These are phyloP conservation scores for Elaeidobius kamerunicus DNA, from an alignment of 2,888 invertebrate genomes.

Conservation along the genomic window DNA sequence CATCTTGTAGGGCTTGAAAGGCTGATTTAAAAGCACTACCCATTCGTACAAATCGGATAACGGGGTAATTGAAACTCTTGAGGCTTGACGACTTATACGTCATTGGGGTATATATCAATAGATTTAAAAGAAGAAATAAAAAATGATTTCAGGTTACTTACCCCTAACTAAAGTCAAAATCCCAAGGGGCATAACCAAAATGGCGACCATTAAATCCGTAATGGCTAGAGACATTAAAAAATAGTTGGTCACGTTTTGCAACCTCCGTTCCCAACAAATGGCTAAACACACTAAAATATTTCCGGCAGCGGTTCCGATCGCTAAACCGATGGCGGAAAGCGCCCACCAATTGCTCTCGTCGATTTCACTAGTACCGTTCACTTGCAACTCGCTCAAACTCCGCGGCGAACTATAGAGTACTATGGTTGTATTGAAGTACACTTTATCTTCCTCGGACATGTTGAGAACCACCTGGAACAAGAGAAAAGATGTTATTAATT, in stretches of 20 bases:
- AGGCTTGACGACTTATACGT: no score
- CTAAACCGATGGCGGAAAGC: conserved; percentile 70
- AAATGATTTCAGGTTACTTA: conserved; percentile 50
- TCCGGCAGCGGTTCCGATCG: conserved; percentile 84
- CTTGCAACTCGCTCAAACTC: conserved; percentile 5
- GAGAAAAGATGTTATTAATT: no score
- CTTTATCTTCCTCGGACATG: conserved; percentile 38
- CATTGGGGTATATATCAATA: no score
- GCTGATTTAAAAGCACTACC: no score
- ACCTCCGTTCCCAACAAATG: conserved; percentile 83
- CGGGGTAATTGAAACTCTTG: no score
- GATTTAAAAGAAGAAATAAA: no score
- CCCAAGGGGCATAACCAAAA: conserved; percentile 94
- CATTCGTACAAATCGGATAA: no score
- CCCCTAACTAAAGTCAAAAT: conserved; percentile 78
- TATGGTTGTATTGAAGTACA: conserved; percentile 47
- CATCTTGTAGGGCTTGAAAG: no score
- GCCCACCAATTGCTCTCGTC: conserved; percentile 76
- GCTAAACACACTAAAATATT: conserved; percentile 93
- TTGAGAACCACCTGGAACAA: conserved; percentile 24
- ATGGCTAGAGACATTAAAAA: conserved; percentile 94
- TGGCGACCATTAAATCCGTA: conserved; percentile 91
- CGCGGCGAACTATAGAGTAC: conserved; percentile 36
- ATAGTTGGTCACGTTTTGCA: conserved; percentile 97
- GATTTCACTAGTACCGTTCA: conserved; percentile 31